Evolutionary conservation across 2,797 vertebrate species (phyloP).

Genomic region (Peromyscus nudipes): DNA sequence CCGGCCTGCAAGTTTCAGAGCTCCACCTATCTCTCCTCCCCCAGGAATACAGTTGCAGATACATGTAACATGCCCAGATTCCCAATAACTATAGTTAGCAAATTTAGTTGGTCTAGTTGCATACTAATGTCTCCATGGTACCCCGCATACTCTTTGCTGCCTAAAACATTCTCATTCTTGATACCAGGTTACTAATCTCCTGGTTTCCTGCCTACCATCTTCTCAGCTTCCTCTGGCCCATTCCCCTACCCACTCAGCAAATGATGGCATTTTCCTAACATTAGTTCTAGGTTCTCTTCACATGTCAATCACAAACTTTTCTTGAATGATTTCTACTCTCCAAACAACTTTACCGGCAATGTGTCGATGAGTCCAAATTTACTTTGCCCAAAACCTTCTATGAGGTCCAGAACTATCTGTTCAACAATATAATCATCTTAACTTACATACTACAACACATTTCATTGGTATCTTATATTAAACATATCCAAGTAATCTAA

Average conservation of each 20-base stretch:
- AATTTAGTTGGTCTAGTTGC: not conserved
- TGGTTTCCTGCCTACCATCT: not conserved
- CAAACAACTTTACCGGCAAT: not conserved
- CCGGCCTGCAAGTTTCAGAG: not conserved
- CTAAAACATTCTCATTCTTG: not conserved
- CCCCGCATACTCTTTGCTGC: not conserved
- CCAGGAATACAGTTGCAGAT: not conserved
- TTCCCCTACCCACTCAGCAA: not conserved
- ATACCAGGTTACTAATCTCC: not conserved
- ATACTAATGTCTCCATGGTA: not conserved
- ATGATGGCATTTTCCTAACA: not conserved
- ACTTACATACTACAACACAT: not conserved
- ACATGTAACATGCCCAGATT: not conserved
- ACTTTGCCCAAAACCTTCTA: not conserved
- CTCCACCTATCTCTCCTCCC: not conserved
- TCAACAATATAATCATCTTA: not conserved
- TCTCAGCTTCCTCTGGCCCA: not conserved
- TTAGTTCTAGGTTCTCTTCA: not conserved
- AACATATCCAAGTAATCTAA: conserved; percentile 32
- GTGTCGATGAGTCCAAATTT: conserved; percentile 22
- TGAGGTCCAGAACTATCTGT: not conserved
- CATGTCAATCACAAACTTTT: not conserved
- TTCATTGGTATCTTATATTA: not conserved
- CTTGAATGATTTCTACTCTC: not conserved
- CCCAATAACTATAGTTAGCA: not conserved